These are phyloP conservation scores for Emydura subglobosa DNA, from an alignment of 2,113 vertebrate species.

Conservation along the genomic window DNA sequence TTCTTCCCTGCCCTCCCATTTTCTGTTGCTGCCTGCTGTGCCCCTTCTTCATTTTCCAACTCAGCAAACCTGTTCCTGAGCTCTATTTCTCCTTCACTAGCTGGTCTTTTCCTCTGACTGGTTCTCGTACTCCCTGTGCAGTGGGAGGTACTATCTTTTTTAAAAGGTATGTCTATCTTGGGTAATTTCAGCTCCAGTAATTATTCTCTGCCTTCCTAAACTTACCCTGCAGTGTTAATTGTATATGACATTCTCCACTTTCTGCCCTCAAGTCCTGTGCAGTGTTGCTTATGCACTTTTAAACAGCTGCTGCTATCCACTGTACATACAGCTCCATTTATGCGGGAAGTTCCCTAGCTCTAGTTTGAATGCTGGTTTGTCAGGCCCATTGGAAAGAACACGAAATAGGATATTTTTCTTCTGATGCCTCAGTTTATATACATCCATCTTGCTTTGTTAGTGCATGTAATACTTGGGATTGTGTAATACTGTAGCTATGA, in stretches of 20 bases:
- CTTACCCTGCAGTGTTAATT: fast-evolving
- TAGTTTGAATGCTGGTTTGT: background rate
- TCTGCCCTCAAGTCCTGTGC: background rate
- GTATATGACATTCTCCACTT: background rate
- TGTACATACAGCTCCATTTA: background rate
- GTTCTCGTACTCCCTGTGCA: background rate
- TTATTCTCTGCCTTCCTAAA: background rate
- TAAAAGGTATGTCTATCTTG: background rate
- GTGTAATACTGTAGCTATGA: background rate
- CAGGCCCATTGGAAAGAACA: background rate
- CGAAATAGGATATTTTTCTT: background rate
- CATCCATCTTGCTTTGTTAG: background rate
- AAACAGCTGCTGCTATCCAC: background rate
- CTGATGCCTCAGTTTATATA: background rate
- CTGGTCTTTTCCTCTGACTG: background rate
- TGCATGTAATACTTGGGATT: too few relatives aligned
- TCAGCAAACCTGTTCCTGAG: too few relatives aligned
- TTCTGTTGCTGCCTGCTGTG: too few relatives aligned
- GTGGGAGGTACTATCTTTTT: background rate
- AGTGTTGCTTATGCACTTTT: fast-evolving
- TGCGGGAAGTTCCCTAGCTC: too few relatives aligned
- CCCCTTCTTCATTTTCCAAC: too few relatives aligned
- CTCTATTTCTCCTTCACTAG: too few relatives aligned
- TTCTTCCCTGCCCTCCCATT: too few relatives aligned
- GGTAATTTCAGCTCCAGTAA: background rate